Evolutionary conservation across 2,888 invertebrate species (phyloP), one percentile per base, ranked within the genome.

Genomic region (Heliconius hortense): DNA sequence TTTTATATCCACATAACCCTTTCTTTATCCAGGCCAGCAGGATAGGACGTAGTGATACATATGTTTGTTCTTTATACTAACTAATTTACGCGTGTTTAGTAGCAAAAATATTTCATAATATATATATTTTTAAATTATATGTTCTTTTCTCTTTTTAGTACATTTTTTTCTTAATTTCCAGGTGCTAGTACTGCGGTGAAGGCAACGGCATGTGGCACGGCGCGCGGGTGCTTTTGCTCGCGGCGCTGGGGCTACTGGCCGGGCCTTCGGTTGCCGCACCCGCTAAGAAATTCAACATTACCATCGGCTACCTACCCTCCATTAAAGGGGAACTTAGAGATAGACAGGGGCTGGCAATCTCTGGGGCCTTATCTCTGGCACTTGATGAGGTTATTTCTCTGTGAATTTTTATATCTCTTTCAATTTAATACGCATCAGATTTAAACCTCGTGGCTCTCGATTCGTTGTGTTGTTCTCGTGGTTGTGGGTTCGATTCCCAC

Each of bases 311-410:
- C 92, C 95, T 98, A 86, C 97, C 98, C 72, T 97, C 97, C 75
- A 95, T 97, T 87, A 97, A 95, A 89, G 97, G 97, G 83, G 96
- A 95, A 74, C 95, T 96, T 81, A 96, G 96, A 84, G 97, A 96
- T 87, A 95, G 97, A 80, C 97, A 97, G 91, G 98, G 98, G 28
- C 95, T 98, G 84, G 95, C 97, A 80, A 97, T 98, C 84, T 98
- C 98, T 73, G 99, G 99, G 76, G 99, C 98, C 73, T 95, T 99
- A 81, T 96, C 97, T 67, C 96, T 97, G 95, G 98, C 98, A 73
- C 95, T 98, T 76, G 96, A 98, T 82, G 96, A 97, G 95, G 97
- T 98, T 85, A 83, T 81, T 82, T 60, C 1, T 26, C 15, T 18
- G 28, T 68, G 4, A 8, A 18, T 56, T 13, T 8, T 53, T 15